phyloP scores from a whole-genome alignment of 2,113 vertebrate species.

The Mandrillus leucophaeus region DNA sequence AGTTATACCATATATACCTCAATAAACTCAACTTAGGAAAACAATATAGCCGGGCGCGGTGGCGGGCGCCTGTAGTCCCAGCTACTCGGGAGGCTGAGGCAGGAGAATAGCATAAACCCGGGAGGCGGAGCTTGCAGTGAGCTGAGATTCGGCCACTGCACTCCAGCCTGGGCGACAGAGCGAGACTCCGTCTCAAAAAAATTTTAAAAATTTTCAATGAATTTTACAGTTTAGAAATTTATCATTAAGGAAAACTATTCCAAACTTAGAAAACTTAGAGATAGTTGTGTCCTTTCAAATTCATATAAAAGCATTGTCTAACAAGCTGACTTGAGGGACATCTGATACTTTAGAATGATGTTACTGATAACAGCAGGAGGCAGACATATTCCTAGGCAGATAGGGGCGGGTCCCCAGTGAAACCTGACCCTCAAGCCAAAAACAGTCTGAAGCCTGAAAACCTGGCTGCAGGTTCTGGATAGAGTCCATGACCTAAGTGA shows the following conservation, averaged over 20 bases:
- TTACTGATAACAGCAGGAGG: background rate
- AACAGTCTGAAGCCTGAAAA: no score
- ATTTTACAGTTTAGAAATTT: background rate
- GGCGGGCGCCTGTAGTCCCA: no score
- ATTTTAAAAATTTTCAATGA: background rate
- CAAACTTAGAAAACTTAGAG: background rate
- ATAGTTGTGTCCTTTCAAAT: background rate
- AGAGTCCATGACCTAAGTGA: no score
- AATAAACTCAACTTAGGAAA: background rate
- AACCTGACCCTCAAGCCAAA: no score
- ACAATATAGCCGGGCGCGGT: background rate
- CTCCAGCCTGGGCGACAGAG: no score
- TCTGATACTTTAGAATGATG: background rate
- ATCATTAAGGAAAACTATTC: background rate
- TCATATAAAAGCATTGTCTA: background rate
- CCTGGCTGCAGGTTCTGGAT: rapidly evolving
- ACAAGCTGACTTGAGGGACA: background rate
- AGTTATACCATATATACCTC: background rate
- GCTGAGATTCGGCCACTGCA: no score
- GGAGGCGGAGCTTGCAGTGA: no score
- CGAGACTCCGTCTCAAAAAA: background rate
- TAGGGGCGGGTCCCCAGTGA: no score
- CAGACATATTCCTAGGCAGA: no score
- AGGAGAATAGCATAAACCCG: no score
- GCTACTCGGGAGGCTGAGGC: no score